phyloP scores from a whole-genome alignment of 1,140 invertebrate genomes.

The Euschistus heros region DNA sequence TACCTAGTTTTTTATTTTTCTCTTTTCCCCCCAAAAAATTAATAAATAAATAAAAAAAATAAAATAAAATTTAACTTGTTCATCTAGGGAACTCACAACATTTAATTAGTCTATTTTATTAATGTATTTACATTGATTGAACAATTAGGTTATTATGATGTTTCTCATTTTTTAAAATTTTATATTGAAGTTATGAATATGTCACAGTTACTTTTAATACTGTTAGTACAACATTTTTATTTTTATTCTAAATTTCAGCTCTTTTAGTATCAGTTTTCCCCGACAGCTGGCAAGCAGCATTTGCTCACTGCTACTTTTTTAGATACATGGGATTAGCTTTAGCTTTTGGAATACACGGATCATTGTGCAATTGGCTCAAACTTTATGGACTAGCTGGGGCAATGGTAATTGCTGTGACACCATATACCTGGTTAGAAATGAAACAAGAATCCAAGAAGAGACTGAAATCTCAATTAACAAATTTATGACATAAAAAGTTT shows the following conservation, averaged over 20 bases:
- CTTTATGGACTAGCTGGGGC: slow-evolving; percentile 36
- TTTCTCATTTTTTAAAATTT: too few species aligned
- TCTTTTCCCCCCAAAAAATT: too few species aligned
- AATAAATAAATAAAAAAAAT: too few species aligned
- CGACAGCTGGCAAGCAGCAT: slow-evolving; percentile 38
- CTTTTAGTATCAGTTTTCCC: slow-evolving; percentile 36
- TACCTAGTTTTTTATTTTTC: too few species aligned
- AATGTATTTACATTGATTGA: too few species aligned
- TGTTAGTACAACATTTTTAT: background rate
- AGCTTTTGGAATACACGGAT: slow-evolving; percentile 37
- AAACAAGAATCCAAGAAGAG: slow-evolving; percentile 32
- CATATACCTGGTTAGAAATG: slow-evolving; percentile 36
- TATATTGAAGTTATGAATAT: too few species aligned
- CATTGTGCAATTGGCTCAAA: slow-evolving; percentile 39
- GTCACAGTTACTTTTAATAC: too few species aligned
- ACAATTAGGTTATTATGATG: too few species aligned
- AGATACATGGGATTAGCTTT: slow-evolving; percentile 36
- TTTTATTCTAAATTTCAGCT: slow-evolving; percentile 33
- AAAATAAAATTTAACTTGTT: too few species aligned
- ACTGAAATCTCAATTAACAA: slow-evolving; percentile 28
- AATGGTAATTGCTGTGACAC: slow-evolving; percentile 34
- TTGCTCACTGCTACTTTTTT: slow-evolving; percentile 38
- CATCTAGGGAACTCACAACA: too few species aligned
- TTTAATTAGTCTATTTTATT: too few species aligned
- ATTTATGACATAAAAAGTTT: slow-evolving; percentile 19